Percentiles rank a stretch among this genome's conserved stretches.
Conservation (phyloP, 2,113 vertebrate genomes). For the Vidua chalybeata region DNA sequence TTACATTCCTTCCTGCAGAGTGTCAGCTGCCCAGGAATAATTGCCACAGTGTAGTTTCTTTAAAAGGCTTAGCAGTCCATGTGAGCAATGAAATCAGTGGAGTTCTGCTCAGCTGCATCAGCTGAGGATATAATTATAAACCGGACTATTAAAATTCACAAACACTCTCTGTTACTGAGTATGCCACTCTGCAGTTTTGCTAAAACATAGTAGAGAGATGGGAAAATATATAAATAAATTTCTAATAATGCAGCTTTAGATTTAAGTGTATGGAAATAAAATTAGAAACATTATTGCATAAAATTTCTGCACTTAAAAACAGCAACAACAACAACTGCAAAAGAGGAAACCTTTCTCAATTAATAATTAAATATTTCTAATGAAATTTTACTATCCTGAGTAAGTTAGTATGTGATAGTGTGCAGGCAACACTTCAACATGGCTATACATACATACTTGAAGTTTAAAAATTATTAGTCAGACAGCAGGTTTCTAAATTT, state of each 20-base stretch:
- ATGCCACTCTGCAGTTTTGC: background rate
- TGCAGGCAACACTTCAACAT: background rate
- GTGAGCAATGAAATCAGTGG: background rate
- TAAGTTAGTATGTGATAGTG: background rate
- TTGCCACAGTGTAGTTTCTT: background rate
- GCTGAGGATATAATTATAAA: background rate
- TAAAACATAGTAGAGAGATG: background rate
- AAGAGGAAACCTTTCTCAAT: background rate
- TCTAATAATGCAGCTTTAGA: background rate
- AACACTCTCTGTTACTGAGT: background rate
- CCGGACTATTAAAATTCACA: background rate
- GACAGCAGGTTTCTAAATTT: background rate
- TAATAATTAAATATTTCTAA: background rate
- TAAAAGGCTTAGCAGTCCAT: background rate
- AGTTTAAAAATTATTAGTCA: background rate
- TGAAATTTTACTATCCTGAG: background rate
- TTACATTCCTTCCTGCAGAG: background rate
- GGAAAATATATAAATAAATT: background rate
- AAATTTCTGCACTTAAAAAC: background rate
- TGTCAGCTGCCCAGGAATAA: background rate
- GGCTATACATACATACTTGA: background rate
- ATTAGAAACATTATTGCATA: background rate
- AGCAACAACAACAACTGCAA: background rate
- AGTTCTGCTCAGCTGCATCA: background rate
- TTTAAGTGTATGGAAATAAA: background rate